Base-by-base conservation (phyloP, 2,113 vertebrate genomes). In the Fukomys damarensis region DNA sequence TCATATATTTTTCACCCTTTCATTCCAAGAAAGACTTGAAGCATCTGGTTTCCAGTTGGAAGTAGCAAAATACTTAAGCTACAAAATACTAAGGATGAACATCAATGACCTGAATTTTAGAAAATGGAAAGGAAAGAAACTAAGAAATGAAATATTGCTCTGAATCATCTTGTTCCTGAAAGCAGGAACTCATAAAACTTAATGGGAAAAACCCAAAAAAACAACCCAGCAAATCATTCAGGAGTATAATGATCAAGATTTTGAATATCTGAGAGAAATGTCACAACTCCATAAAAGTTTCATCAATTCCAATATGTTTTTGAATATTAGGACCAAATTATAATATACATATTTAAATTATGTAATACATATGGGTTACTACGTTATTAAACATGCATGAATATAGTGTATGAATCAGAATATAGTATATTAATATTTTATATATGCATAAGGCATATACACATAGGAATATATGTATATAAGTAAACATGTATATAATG, bases 291-390 rank as follows among this genome's bases (percentile, higher is more conserved):
- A 74, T 49, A 54, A 38, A 92, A 49, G 17, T 49, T 84, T 91
- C 63, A 74, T 24, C 28, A 88, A n/a, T 94, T 87, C 43, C 38
- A 85, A 11, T 14, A 35, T 58, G 85, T 58, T 86, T 93, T 94
- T 89, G 4, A 63, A 59, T 46, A 74, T 70, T 58, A 76, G 38
- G 88, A 65, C 3, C 38, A 92, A 83, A 79, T 65, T 80, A 59
- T 35, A 26, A 68, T 65, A 70, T 56, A 24, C 24, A 54, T 32
- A 70, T 70, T 65, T 65, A 85, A 30, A 52, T 49, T 86, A 72
- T 80, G 17, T 43, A 43, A 88, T 24, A 41, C 38, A 72, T 68
- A 14, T 54, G 16, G 8, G 41, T 84, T 58, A 17, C 32, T 58
- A 22, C 52, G 38, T 7, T 61, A 43, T 43, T 83, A 35, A 43